Conservation (phyloP, 2,113 vertebrate genomes). For the Scomber japonicus region DNA sequence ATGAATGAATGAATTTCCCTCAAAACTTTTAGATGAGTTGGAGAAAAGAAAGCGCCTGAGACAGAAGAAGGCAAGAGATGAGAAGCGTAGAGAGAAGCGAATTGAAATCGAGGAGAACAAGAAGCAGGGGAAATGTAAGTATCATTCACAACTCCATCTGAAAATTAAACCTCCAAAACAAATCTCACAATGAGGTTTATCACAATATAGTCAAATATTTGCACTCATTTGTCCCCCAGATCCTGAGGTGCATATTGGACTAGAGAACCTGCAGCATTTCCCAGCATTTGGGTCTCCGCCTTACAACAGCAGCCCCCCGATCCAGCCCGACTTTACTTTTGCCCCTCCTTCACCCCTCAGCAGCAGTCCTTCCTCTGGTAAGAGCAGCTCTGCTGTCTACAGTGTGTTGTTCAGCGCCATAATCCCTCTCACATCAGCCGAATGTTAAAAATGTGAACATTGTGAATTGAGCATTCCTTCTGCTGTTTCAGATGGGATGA, state of each 20-base stretch:
- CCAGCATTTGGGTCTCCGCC: conserved; percentile 91
- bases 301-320: conserved; percentile 71
- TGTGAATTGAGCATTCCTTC: neutral
- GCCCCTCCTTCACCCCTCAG: conserved; percentile 82
- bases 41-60: conserved; percentile 94
- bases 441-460: neutral
- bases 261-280: conserved; percentile 99
- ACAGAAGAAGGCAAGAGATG: conserved; percentile 96
- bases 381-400: conserved; percentile 9
- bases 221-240: conserved; percentile 78
- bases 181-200: neutral
- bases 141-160: neutral
- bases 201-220: neutral
- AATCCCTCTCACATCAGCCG: too few species aligned
- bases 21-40: conserved; percentile 88
- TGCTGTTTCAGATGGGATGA: conserved; percentile 73
- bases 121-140: conserved; percentile 97
- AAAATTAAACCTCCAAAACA: neutral
- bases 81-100: conserved; percentile 92
- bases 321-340: conserved; percentile 74
- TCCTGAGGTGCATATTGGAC: conserved; percentile 95
- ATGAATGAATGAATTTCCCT: neutral
- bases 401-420: neutral
- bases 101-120: conserved; percentile 98
- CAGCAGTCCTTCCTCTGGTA: conserved; percentile 83